Evolutionary conservation across 2,797 vertebrate genomes (phyloP).

Genomic region (Crotalus adamanteus): DNA sequence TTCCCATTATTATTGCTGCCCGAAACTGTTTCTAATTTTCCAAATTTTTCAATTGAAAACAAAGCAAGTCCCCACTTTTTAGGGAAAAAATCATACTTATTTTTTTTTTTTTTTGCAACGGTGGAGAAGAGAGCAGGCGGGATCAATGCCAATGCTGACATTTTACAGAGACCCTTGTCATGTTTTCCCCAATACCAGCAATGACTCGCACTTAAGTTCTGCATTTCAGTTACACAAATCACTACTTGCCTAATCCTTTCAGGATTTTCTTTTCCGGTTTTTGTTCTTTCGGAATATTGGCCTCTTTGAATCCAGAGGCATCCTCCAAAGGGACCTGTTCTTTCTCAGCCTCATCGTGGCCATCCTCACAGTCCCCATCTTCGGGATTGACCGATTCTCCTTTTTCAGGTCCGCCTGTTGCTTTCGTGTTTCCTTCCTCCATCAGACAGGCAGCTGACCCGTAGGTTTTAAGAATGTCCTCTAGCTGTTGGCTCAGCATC

Average conservation of each 20-base stretch:
- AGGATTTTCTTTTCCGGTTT: constrained; percentile 94
- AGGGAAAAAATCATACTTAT: not conserved
- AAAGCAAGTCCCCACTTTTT: not conserved
- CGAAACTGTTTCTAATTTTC: not conserved
- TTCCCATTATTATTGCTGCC: not conserved
- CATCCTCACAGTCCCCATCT: constrained; percentile 70
- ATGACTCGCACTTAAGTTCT: not conserved
- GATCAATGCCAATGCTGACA: not conserved
- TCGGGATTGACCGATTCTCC: constrained; percentile 57
- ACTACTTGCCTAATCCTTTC: constrained; percentile 87
- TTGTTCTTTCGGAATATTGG: constrained; percentile 79
- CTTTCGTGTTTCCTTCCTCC: constrained; percentile 55
- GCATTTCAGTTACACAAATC: not conserved
- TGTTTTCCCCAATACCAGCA: constrained; percentile 13
- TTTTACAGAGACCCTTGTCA: not conserved
- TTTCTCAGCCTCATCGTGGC: constrained; percentile 62
- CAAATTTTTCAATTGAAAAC: not conserved
- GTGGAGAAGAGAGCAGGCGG: not conserved
- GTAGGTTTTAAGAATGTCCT: constrained; percentile 86
- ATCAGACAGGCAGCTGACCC: constrained; percentile 66
- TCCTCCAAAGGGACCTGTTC: constrained; percentile 63
- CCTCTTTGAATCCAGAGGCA: constrained; percentile 61
- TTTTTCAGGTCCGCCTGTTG: constrained; percentile 58
- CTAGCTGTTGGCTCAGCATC: constrained; percentile 80
- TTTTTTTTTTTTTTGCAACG: not conserved